Evolutionary conservation across 2,113 vertebrate species (phyloP).

Genomic region (Percopsis transmontana): DNA sequence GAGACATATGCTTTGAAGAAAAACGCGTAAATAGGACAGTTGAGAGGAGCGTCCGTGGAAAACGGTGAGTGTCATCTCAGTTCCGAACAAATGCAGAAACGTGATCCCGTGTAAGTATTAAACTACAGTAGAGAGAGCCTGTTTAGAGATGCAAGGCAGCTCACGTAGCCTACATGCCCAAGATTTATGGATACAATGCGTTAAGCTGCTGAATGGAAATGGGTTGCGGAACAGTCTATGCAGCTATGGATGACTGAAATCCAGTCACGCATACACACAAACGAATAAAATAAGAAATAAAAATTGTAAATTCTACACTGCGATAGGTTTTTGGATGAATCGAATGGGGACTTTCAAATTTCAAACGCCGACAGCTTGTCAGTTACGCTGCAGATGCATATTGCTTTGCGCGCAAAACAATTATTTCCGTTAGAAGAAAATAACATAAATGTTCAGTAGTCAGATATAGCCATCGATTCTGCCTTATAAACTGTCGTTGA

Average conservation of each 20-base stretch:
- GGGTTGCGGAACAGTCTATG: slow-evolving; percentile 48
- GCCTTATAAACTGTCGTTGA: not conserved
- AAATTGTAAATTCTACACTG: not conserved
- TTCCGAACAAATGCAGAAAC: not conserved
- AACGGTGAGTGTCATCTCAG: slow-evolving; percentile 63
- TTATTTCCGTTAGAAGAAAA: not conserved
- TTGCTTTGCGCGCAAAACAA: slow-evolving; percentile 42
- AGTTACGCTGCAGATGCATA: slow-evolving; percentile 51
- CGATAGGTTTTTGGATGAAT: slow-evolving; percentile 15
- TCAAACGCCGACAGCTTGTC: slow-evolving; percentile 65
- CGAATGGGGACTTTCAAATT: slow-evolving; percentile 36
- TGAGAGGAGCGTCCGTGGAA: slow-evolving; percentile 41
- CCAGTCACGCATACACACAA: not conserved
- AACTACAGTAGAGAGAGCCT: not conserved
- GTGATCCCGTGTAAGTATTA: slow-evolving; percentile 9
- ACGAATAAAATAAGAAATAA: not conserved
- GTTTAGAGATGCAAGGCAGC: slow-evolving; percentile 37
- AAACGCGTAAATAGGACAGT: slow-evolving; percentile 66
- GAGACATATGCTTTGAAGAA: slow-evolving; percentile 65
- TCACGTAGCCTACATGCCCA: slow-evolving; percentile 25
- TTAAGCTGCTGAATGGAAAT: slow-evolving; percentile 35
- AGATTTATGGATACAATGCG: slow-evolving; percentile 57
- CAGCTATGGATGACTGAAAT: slow-evolving; percentile 8
- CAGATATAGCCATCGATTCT: not conserved
- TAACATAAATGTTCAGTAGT: too few species aligned